These are phyloP conservation scores for Tribolium madens DNA, from an alignment of 1,140 invertebrate genomes.

Conservation along the genomic window DNA sequence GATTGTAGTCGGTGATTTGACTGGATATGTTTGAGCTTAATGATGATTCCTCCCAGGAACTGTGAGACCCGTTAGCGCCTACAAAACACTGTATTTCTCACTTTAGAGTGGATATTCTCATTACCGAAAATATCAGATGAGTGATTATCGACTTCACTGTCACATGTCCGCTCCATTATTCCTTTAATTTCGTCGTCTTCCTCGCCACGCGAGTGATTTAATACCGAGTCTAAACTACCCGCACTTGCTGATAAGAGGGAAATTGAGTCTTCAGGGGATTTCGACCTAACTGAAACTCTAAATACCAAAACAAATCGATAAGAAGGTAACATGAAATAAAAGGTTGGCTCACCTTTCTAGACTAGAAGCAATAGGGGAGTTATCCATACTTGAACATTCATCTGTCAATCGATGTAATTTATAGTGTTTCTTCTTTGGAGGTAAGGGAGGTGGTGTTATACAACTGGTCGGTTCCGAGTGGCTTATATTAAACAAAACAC, in stretches of 20 bases:
- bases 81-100: slow-evolving; percentile 22
- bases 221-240: slow-evolving; percentile 85
- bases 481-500: slow-evolving; percentile 51
- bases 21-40: slow-evolving; percentile 59
- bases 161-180: slow-evolving; percentile 70
- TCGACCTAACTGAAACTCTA: slow-evolving; percentile 73
- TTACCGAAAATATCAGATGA: slow-evolving; percentile 61
- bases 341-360: slow-evolving; percentile 68
- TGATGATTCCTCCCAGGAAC: slow-evolving; percentile 61
- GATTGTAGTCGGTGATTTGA: slow-evolving; percentile 59
- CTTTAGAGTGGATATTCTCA: background rate
- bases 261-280: slow-evolving; percentile 76
- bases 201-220: slow-evolving; percentile 82
- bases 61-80: slow-evolving; percentile 55
- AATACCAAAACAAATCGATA: slow-evolving; percentile 44
- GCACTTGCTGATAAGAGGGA: slow-evolving; percentile 79
- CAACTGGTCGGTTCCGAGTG: slow-evolving; percentile 53
- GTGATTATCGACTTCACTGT: slow-evolving; percentile 62
- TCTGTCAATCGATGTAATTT: slow-evolving; percentile 68
- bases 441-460: slow-evolving; percentile 76
- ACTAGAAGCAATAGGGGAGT: slow-evolving; percentile 69
- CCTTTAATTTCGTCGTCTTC: slow-evolving; percentile 77
- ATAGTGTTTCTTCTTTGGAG: slow-evolving; percentile 77
- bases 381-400: slow-evolving; percentile 67
- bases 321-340: background rate